A percentile compares a stretch with the other conserved stretches of the same genome.
Conservation (phyloP, 2,113 vertebrate species). For the Chionomys nivalis region DNA sequence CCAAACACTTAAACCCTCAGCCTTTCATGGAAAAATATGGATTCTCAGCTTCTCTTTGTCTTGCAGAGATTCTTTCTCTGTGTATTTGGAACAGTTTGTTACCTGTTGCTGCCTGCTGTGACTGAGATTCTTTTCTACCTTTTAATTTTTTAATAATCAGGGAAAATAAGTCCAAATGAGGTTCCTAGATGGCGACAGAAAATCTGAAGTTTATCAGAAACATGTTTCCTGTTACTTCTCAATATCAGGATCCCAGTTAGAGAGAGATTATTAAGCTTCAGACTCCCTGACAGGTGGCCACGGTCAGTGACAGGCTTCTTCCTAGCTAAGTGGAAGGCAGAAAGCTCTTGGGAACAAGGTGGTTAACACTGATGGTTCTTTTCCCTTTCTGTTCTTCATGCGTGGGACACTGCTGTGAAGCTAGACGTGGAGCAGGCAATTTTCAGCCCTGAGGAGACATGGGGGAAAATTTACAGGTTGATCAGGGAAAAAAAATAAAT, state of each 20-base stretch:
- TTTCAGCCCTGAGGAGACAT: neutral
- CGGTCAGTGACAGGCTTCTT: neutral
- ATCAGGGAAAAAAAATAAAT: neutral
- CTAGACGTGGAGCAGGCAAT: neutral
- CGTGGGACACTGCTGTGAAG: neutral
- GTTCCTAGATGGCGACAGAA: neutral
- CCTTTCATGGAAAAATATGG: neutral
- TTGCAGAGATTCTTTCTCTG: neutral
- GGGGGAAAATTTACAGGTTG: neutral
- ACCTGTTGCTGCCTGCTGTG: neutral
- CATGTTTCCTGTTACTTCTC: neutral
- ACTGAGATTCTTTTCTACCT: neutral
- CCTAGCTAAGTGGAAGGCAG: neutral
- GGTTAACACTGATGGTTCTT: neutral
- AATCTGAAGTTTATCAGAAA: neutral
- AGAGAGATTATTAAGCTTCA: neutral
- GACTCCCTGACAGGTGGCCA: neutral
- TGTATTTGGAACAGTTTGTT: neutral
- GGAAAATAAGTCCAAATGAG: neutral
- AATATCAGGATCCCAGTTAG: neutral
- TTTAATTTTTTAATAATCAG: neutral
- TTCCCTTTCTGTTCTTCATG: neutral
- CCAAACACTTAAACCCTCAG: neutral
- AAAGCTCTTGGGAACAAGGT: neutral
- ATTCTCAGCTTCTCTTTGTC: neutral